Evolutionary conservation across 1,140 invertebrate species (phyloP), one percentile per base, ranked within the genome.

Genomic region (Sitophilus oryzae): DNA sequence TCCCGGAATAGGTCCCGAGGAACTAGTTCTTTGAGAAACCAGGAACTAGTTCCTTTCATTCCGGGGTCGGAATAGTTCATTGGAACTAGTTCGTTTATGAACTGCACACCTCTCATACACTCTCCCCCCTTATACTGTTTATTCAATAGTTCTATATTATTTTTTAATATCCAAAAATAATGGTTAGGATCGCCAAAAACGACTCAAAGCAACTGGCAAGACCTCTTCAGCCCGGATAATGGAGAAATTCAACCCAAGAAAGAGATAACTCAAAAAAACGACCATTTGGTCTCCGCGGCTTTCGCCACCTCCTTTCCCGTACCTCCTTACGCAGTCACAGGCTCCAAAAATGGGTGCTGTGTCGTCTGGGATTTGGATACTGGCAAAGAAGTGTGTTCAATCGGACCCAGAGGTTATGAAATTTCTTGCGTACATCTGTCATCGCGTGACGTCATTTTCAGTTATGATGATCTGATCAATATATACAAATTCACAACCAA

Each of bases 121-220:
- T n/a, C n/a, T n/a, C n/a, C n/a, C n/a, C n/a, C n/a, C n/a, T n/a
- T n/a, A n/a, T n/a, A n/a, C n/a, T n/a, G n/a, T n/a, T n/a, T n/a
- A n/a, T n/a, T n/a, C n/a, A n/a, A n/a, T n/a, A n/a, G n/a, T n/a
- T n/a, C n/a, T n/a, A n/a, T n/a, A n/a, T n/a, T n/a, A n/a, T n/a
- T n/a, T n/a, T n/a, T n/a, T n/a, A n/a, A n/a, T n/a, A n/a, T n/a
- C n/a, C n/a, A n/a, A n/a, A n/a, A n/a, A n/a, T n/a, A n/a, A n/a
- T n/a, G n/a, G n/a, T n/a, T n/a, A n/a, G n/a, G n/a, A n/a, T n/a
- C n/a, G n/a, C n/a, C 58, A 2, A 57, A 57, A 57, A 50, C 20
- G n/a, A 52, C 48, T 35, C 58, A 60, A 38, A 19, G n/a, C 9
- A 20, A 52, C 23, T 60, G 58, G 58, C 35, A 47, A 37, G 55